Evolutionary conservation across 2,888 invertebrate species (phyloP).

Genomic region (Microctonus brassicae): DNA sequence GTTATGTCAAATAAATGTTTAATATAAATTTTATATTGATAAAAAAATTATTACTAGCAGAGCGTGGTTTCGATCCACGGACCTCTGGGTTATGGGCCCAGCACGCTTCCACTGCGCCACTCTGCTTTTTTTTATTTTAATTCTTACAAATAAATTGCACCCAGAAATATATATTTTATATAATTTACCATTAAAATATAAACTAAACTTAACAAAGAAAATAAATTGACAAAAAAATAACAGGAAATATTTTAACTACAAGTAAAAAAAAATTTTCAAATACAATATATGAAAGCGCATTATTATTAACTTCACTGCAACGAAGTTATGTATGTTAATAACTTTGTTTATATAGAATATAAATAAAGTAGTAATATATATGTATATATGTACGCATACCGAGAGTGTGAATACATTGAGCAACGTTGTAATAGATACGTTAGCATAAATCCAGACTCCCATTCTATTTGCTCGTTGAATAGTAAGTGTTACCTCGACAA

Average conservation of each 20-base stretch:
- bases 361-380: too few species aligned
- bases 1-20: background rate
- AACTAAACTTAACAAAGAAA: too few species aligned
- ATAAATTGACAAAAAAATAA: too few species aligned
- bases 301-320: too few species aligned
- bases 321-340: too few species aligned
- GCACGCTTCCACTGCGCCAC: slow-evolving; percentile 52
- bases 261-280: too few species aligned
- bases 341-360: too few species aligned
- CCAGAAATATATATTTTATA: background rate
- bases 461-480: background rate
- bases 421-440: slow-evolving; percentile 29
- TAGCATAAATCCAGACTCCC: slow-evolving; percentile 20
- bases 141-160: background rate
- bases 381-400: background rate
- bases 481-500: slow-evolving; percentile 17
- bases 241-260: too few species aligned
- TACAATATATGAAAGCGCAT: too few species aligned
- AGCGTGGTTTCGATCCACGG: slow-evolving; percentile 50
- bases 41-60: slow-evolving; percentile 42
- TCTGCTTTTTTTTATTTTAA: slow-evolving; percentile 39
- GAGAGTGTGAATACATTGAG: background rate
- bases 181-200: too few species aligned
- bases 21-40: background rate
- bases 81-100: slow-evolving; percentile 52